Evolutionary conservation across 2,113 vertebrate species (phyloP).

Genomic region (Larimichthys crocea): DNA sequence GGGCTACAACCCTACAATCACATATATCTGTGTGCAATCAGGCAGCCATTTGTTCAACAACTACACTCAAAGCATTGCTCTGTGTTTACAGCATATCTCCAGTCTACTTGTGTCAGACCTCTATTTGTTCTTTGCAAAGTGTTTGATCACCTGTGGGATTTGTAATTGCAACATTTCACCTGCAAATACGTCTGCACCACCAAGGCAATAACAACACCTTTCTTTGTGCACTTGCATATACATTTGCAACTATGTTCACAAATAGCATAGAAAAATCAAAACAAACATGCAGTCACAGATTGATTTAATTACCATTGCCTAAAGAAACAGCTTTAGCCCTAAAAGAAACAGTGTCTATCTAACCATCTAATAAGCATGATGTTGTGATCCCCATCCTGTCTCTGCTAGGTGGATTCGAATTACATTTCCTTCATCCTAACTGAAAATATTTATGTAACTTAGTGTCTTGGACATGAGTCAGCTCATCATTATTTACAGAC

Average conservation of each 20-base stretch:
- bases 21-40: constrained; percentile 38
- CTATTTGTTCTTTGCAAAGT: constrained; percentile 67
- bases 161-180: constrained; percentile 69
- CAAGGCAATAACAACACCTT: constrained; percentile 21
- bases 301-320: background rate
- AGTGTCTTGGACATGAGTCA: constrained; percentile 33
- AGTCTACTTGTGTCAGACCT: constrained; percentile 39
- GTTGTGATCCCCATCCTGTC: background rate
- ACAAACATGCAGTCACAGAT: background rate
- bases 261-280: background rate
- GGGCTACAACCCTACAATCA: background rate
- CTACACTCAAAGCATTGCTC: constrained; percentile 23
- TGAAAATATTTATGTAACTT: constrained; percentile 62
- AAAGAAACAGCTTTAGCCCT: background rate
- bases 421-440: constrained; percentile 60
- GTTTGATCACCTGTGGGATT: constrained; percentile 75
- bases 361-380: background rate
- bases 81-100: constrained; percentile 40
- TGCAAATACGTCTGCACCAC: constrained; percentile 43
- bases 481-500: constrained; percentile 44
- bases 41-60: constrained; percentile 26
- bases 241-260: constrained; percentile 9
- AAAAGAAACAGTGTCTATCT: background rate
- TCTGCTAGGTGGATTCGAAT: constrained; percentile 34
- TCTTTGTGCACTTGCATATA: constrained; percentile 1